Evolutionary conservation across 2,888 invertebrate species (phyloP), one percentile per base, ranked within the genome.

Genomic region (Plagodis pulveraria): DNA sequence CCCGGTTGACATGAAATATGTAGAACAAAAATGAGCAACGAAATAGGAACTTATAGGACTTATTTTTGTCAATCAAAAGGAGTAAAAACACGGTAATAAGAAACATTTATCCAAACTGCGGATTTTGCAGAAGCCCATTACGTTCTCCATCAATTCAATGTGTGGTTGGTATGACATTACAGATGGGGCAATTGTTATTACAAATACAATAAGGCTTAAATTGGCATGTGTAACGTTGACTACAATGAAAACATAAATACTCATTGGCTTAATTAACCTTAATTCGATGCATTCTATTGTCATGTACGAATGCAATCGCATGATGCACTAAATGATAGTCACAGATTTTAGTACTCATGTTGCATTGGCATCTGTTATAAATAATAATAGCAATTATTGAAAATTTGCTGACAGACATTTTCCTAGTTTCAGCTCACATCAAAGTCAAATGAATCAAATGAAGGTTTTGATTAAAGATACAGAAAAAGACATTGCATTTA

Each of bases 251-350:
- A 74, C 76, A 80, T 81, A 81, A 80, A 81, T 79, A 75, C 74
- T 76, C 76, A 84, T 87, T 86, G 84, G 74, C 79, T 83, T 86
- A 84, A 89, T 88, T 86, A 88, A 82, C 85, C 81, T 84, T 86
- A 85, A 88, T 87, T 87, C 83, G 78, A 83, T 85, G 81, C 83
- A 83, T 74, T 79, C 70, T 70, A 78, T 77, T 77, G 77, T 78
- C 62, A 70, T 74, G 73, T 72, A 77, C 72, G 74, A 78, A 76
- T 71, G 76, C 77, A 74, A 76, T 78, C 69, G 73, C 68, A 73
- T 70, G 74, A 58, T 58, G 55, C 51, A 63, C 50, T 67, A 56
- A 63, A 66, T 63, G 65, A 42, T 52, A 49, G 56, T 51, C 52
- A 56, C 66, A 74, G 73, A 80, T 75, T 76, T 72, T 58, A 50